Evolutionary conservation across 2,888 invertebrate genomes (phyloP).

Genomic region (Marronus borbonicus): DNA sequence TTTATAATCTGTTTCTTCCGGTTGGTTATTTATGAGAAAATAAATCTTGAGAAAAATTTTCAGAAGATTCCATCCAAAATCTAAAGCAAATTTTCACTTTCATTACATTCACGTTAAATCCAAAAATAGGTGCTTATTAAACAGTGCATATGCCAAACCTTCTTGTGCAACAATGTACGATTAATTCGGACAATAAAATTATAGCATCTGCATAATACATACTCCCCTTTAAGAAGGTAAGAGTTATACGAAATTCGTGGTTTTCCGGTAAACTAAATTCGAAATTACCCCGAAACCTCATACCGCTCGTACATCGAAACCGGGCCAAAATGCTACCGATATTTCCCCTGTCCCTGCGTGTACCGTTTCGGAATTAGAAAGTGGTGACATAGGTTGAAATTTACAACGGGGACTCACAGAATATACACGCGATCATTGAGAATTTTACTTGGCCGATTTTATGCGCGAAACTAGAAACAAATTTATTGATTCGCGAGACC

Average conservation of each 20-base stretch:
- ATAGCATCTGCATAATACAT: conserved; percentile 28
- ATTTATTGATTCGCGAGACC: conserved; percentile 24
- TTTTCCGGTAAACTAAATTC: conserved; percentile 40
- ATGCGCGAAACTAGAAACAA: conserved; percentile 17
- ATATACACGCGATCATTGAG: conserved; percentile 41
- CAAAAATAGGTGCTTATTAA: no score
- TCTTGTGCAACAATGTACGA: conserved; percentile 25
- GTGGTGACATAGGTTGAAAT: conserved; percentile 39
- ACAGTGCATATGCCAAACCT: background rate
- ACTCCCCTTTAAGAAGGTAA: background rate
- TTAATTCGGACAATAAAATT: conserved; percentile 39
- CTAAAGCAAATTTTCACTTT: no score
- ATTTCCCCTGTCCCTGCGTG: no score
- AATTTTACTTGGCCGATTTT: conserved; percentile 27
- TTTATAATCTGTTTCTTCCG: no score
- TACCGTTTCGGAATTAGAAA: conserved; percentile 28
- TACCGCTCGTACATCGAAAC: background rate
- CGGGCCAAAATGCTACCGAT: background rate
- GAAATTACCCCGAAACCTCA: conserved; percentile 19
- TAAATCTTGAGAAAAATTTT: no score
- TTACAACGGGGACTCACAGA: conserved; percentile 30
- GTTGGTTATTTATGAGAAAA: no score
- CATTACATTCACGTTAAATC: no score
- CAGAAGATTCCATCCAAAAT: no score
- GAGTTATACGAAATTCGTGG: background rate